phyloP scores from a whole-genome alignment of 2,113 vertebrate species.

The Callithrix jacchus region DNA sequence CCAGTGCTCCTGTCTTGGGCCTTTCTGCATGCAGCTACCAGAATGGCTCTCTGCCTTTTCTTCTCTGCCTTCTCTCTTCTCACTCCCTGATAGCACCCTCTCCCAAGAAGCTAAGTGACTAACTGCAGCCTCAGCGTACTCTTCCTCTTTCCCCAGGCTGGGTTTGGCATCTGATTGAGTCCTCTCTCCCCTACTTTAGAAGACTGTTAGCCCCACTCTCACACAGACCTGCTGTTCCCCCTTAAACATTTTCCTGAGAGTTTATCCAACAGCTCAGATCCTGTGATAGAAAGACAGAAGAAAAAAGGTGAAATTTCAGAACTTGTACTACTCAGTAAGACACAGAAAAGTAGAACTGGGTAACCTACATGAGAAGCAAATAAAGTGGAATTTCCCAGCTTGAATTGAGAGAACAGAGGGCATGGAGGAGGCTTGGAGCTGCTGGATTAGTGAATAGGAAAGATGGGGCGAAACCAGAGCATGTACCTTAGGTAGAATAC shows the following conservation, averaged over 20 bases:
- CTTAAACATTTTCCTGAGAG: not conserved
- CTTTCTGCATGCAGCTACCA: too few relatives aligned
- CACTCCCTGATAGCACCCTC: too few relatives aligned
- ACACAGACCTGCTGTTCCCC: not conserved
- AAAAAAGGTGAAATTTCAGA: not conserved
- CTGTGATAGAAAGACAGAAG: not conserved
- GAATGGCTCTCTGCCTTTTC: too few relatives aligned
- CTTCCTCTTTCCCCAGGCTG: not conserved
- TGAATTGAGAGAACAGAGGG: not conserved
- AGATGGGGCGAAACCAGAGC: not conserved
- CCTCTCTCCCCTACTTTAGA: not conserved
- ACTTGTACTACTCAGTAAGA: not conserved
- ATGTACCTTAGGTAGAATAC: not conserved
- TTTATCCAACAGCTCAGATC: not conserved
- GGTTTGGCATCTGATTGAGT: not conserved
- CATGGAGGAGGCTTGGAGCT: not conserved
- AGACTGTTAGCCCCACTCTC: not conserved
- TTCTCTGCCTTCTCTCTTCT: not conserved
- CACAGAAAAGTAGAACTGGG: not conserved
- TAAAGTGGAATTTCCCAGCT: not conserved
- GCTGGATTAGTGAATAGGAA: not conserved
- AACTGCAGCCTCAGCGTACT: not conserved
- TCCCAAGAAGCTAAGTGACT: not conserved
- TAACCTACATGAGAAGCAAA: not conserved
- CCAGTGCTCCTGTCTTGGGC: not conserved